Evolutionary conservation across 2,113 vertebrate species (phyloP).

Genomic region (Galemys pyrenaicus): DNA sequence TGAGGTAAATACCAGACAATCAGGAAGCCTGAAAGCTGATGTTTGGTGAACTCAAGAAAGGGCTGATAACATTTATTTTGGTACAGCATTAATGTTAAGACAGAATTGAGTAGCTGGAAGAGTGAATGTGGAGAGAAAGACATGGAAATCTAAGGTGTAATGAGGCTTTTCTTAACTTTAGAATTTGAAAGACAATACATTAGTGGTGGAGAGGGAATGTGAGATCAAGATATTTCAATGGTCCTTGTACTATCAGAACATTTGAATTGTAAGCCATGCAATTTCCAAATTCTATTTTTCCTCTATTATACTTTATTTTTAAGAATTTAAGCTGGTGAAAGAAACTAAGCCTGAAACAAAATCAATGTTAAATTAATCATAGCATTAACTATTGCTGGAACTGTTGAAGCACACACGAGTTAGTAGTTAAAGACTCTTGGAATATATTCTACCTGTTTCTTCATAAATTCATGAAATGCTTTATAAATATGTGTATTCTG

Average conservation of each 20-base stretch:
- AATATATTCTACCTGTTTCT: neutral
- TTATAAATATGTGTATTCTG: neutral
- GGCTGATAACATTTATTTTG: neutral
- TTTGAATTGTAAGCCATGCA: neutral
- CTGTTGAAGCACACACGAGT: neutral
- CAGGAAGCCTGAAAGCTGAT: neutral
- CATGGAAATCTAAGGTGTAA: neutral
- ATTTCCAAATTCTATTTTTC: neutral
- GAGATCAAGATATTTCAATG: neutral
- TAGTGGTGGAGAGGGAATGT: neutral
- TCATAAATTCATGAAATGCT: neutral
- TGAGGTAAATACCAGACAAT: neutral
- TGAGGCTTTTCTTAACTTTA: neutral
- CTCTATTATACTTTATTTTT: neutral
- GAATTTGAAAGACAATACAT: neutral
- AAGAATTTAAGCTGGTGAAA: neutral
- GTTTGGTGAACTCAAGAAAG: neutral
- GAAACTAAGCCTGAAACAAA: constrained; percentile 9
- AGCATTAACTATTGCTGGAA: neutral
- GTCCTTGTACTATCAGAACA: neutral
- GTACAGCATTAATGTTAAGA: neutral
- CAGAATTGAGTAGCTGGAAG: neutral
- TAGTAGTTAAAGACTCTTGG: neutral
- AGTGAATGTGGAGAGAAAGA: neutral
- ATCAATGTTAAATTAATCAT: neutral